Conservation (phyloP, 1,140 invertebrate genomes). For the Camponotus pennsylvanicus region DNA sequence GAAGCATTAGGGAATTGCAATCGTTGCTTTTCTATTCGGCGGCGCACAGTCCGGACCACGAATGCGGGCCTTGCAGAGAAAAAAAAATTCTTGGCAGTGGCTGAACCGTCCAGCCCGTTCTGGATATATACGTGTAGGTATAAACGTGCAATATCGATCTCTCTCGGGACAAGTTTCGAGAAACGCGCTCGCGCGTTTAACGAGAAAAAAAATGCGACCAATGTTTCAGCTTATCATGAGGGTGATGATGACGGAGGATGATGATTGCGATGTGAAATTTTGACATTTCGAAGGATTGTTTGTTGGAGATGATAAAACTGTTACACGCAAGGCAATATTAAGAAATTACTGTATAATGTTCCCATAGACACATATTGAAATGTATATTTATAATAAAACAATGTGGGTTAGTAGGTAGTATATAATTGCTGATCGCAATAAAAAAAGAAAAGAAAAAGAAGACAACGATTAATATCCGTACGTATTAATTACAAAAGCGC, state of each 20-base stretch:
- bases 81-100: slow-evolving; percentile 78
- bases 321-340: slow-evolving; percentile 52
- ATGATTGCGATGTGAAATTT: slow-evolving; percentile 19
- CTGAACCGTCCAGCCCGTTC: slow-evolving; percentile 86
- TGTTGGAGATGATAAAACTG: slow-evolving; percentile 4
- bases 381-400: slow-evolving; percentile 10
- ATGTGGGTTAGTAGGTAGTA: not conserved
- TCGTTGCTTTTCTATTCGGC: slow-evolving; percentile 49
- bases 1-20: slow-evolving; percentile 46
- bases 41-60: slow-evolving; percentile 42
- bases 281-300: not conserved
- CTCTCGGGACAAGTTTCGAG: slow-evolving; percentile 48
- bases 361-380: slow-evolving; percentile 18
- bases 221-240: slow-evolving; percentile 67
- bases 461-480: slow-evolving; percentile 23
- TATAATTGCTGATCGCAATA: slow-evolving; percentile 13
- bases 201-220: slow-evolving; percentile 30
- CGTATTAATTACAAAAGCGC: slow-evolving; percentile 60
- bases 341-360: not conserved
- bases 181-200: slow-evolving; percentile 39
- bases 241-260: slow-evolving; percentile 13
- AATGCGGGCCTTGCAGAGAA: slow-evolving; percentile 62
- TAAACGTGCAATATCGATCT: slow-evolving; percentile 70
- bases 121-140: slow-evolving; percentile 83
- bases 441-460: slow-evolving; percentile 10